Percentiles rank a stretch among this genome's conserved stretches.
phyloP scores from a whole-genome alignment of 2,797 vertebrate species.

The Sebastes vulpes region DNA sequence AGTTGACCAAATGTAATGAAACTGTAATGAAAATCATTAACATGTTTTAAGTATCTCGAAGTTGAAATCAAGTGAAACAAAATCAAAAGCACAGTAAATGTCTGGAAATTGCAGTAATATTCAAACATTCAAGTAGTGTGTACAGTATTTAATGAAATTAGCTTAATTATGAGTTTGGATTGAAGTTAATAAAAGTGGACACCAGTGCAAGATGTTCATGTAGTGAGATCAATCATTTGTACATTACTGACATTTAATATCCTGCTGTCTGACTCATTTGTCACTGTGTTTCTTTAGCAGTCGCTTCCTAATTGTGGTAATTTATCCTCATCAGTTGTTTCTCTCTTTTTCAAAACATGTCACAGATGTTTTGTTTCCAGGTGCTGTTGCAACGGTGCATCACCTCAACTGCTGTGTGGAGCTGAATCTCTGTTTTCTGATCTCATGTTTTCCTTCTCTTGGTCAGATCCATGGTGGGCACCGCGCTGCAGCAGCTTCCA shows the following conservation, averaged over 20 bases:
- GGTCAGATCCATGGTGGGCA: slow-evolving; percentile 87
- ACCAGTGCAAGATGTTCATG: neutral
- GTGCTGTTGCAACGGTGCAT: neutral
- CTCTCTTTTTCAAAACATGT: too few relatives aligned
- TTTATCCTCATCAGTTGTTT: neutral
- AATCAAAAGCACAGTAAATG: too few relatives aligned
- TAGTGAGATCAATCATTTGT: neutral
- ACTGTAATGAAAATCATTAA: too few relatives aligned
- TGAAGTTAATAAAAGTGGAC: neutral
- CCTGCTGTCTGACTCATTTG: neutral
- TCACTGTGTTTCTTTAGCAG: neutral
- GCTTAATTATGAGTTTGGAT: neutral
- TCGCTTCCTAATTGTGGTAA: fast-evolving
- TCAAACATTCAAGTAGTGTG: too few relatives aligned
- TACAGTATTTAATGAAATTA: neutral
- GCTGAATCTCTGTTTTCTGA: neutral
- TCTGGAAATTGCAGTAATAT: too few relatives aligned
- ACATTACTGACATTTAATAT: neutral
- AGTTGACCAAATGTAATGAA: too few relatives aligned
- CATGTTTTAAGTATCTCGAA: too few relatives aligned
- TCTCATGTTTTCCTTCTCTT: slow-evolving; percentile 4
- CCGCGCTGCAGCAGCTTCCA: slow-evolving; percentile 84
- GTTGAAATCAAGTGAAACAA: too few relatives aligned
- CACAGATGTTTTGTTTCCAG: neutral
- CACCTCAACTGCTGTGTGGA: neutral